Evolutionary conservation across 2,113 vertebrate genomes (phyloP).

Genomic region (Suncus etruscus): DNA sequence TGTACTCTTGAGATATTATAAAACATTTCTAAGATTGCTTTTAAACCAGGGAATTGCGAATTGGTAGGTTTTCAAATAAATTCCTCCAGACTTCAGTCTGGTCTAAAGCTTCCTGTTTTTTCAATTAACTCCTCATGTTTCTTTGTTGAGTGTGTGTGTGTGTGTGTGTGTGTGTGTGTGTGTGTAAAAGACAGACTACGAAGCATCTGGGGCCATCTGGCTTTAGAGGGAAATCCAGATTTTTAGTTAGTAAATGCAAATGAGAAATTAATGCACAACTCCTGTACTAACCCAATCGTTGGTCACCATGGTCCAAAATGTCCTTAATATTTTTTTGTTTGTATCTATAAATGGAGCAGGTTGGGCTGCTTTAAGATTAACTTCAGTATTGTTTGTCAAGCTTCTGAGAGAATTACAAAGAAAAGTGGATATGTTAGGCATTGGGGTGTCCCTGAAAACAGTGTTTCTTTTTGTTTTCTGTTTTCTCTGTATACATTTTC

Average conservation of each 20-base stretch:
- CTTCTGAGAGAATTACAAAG: conserved; percentile 46
- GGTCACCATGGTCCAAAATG: conserved; percentile 27
- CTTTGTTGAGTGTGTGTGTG: conserved; percentile 62
- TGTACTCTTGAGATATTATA: conserved; percentile 78
- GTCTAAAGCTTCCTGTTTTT: conserved; percentile 83
- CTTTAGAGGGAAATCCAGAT: conserved; percentile 71
- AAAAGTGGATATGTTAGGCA: not conserved
- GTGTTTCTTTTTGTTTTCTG: conserved; percentile 34
- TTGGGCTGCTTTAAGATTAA: conserved; percentile 48
- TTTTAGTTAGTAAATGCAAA: conserved; percentile 68
- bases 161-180: conserved; percentile 47
- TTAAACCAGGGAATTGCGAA: conserved; percentile 72
- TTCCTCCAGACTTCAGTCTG: conserved; percentile 79
- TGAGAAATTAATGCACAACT: conserved; percentile 39
- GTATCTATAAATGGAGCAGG: conserved; percentile 1
- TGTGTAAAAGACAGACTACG: conserved; percentile 73
- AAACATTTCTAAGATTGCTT: conserved; percentile 74
- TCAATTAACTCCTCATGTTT: conserved; percentile 84
- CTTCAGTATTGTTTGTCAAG: not conserved
- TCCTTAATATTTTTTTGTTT: conserved; percentile 18
- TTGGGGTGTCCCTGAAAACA: not conserved
- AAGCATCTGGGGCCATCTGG: conserved; percentile 73
- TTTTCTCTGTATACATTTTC: not conserved
- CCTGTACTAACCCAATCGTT: conserved; percentile 29
- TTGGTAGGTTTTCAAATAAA: conserved; percentile 77